Percentiles rank a stretch among this genome's conserved stretches.
Evolutionary conservation across 2,888 invertebrate species (phyloP).

Genomic region (Idaea aversata): DNA sequence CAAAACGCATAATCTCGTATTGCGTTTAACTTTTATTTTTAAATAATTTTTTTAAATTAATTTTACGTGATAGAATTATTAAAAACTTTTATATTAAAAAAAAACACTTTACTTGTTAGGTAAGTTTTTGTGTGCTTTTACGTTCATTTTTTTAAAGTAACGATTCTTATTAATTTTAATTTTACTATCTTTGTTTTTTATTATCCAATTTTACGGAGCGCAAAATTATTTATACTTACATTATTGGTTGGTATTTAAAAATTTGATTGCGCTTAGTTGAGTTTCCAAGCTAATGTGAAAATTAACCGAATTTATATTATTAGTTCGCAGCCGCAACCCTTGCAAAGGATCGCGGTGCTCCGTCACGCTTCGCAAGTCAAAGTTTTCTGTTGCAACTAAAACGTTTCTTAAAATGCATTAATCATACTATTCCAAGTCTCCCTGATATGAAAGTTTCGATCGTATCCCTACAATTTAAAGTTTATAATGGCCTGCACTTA

Average conservation of each 20-base stretch:
- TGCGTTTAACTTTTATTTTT: not conserved
- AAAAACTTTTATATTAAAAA: no score
- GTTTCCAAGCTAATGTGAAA: constrained; percentile 3
- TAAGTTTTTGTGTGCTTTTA: no score
- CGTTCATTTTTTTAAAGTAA: no score
- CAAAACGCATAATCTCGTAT: not conserved
- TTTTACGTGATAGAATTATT: no score
- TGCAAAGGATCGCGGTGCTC: constrained; percentile 42
- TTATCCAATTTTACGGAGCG: no score
- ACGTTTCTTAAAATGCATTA: constrained; percentile 67
- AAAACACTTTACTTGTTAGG: no score
- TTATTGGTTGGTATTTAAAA: constrained; percentile 4
- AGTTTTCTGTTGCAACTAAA: constrained; percentile 64
- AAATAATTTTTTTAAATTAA: no score
- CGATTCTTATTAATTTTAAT: no score
- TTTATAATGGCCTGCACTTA: constrained; percentile 40
- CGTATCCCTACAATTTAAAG: constrained; percentile 47
- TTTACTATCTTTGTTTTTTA: no score
- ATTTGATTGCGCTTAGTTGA: not conserved
- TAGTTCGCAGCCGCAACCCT: constrained; percentile 39
- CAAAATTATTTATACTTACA: constrained; percentile 3
- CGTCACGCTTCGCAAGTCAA: constrained; percentile 61
- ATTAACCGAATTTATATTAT: constrained; percentile 32
- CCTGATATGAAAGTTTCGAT: constrained; percentile 50
- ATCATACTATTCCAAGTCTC: constrained; percentile 53